phyloP scores from a whole-genome alignment of 2,888 invertebrate genomes.

The Clistopyga incitator region DNA sequence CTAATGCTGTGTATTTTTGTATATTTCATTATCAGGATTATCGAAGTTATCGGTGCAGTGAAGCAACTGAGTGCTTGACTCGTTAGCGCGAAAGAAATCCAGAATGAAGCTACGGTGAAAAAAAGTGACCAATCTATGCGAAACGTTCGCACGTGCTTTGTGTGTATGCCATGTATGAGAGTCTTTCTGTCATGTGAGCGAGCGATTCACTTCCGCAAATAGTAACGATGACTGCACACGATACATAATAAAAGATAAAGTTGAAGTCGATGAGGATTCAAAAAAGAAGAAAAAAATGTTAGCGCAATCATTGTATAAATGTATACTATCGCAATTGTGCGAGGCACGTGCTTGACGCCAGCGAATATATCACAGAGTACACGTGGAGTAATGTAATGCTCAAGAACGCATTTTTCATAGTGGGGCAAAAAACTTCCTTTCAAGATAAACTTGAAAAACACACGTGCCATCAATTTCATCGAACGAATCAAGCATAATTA shows the following conservation, averaged over 20 bases:
- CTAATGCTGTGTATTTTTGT: not conserved
- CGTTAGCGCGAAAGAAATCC: not conserved
- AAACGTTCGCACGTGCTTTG: slow-evolving; percentile 20
- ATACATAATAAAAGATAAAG: slow-evolving; percentile 12
- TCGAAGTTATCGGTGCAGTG: not conserved
- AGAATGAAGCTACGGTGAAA: slow-evolving; percentile 11
- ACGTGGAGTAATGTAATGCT: slow-evolving; percentile 17
- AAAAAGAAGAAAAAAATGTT: slow-evolving; percentile 1
- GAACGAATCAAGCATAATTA: not conserved
- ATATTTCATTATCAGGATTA: slow-evolving; percentile 5
- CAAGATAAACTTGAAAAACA: not conserved
- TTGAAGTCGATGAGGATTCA: not conserved
- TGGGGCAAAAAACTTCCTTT: not conserved
- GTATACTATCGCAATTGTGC: not conserved
- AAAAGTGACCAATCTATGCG: slow-evolving; percentile 1
- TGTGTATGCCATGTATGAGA: not conserved
- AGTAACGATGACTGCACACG: slow-evolving; percentile 14
- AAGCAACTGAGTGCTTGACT: not conserved
- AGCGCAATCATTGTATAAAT: not conserved
- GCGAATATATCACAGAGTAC: not conserved
- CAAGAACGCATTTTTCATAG: not conserved
- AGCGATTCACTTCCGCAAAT: slow-evolving; percentile 36
- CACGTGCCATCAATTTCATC: not conserved
- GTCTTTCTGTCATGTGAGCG: not conserved
- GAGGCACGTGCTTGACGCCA: slow-evolving; percentile 28